A percentile compares a stretch with the other conserved stretches of the same genome.
Conservation (phyloP, 2,797 vertebrate species). For the Rhinichthys osculus region DNA sequence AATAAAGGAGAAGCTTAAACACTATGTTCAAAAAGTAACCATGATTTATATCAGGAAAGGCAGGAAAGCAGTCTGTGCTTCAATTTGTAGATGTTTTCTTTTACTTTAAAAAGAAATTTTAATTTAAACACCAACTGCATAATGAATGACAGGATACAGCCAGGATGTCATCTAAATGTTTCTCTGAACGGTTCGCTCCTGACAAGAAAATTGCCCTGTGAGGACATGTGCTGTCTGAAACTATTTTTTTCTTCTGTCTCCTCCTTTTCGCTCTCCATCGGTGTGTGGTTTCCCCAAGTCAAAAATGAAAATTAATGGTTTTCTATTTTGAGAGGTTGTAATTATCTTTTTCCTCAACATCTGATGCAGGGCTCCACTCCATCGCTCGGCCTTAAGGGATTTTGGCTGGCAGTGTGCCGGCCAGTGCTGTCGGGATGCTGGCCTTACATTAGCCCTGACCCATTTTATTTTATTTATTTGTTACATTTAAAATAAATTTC, state of each 20-base stretch:
- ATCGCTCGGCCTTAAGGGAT: neutral
- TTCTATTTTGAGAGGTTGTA: slow-evolving; percentile 60
- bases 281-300: slow-evolving; percentile 47
- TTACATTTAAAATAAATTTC: neutral
- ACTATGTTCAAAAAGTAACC: neutral
- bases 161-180: slow-evolving; percentile 41
- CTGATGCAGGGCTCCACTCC: slow-evolving; percentile 28
- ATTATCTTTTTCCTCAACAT: slow-evolving; percentile 57
- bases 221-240: slow-evolving; percentile 34
- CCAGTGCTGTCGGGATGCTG: neutral
- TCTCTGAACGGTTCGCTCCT: slow-evolving; percentile 21
- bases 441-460: neutral
- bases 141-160: slow-evolving; percentile 48
- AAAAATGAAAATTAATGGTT: slow-evolving; percentile 56
- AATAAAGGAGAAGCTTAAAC: slow-evolving; percentile 13
- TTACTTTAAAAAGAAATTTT: slow-evolving; percentile 25
- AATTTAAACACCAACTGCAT: slow-evolving; percentile 42
- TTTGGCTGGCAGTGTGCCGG: neutral
- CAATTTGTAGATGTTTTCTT: slow-evolving; percentile 26
- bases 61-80: slow-evolving; percentile 17
- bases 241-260: slow-evolving; percentile 1
- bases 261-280: slow-evolving; percentile 16
- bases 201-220: slow-evolving; percentile 52
- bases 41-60: slow-evolving; percentile 17
- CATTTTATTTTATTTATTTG: neutral